Evolutionary conservation across 2,888 invertebrate species (phyloP).

Genomic region (Agrilus mali): DNA sequence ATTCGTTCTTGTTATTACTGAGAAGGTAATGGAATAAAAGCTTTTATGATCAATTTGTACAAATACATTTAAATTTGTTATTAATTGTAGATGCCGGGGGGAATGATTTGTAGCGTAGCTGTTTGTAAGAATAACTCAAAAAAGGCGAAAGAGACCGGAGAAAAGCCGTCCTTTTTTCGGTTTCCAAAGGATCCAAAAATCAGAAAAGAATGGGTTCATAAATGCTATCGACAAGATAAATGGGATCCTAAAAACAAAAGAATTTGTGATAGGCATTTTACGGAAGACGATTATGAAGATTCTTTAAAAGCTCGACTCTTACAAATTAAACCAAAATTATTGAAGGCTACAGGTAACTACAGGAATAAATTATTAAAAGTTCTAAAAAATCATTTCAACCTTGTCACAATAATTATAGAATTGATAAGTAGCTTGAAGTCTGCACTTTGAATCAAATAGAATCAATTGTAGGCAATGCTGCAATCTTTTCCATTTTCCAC

Average conservation of each 20-base stretch:
- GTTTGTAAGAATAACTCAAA: neutral
- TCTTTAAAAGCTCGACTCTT: conserved; percentile 3
- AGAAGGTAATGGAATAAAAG: too few species aligned
- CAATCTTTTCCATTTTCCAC: too few species aligned
- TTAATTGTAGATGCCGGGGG: neutral
- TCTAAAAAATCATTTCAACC: too few species aligned
- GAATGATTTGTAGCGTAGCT: conserved; percentile 1
- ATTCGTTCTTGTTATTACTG: too few species aligned
- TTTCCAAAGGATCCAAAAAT: conserved; percentile 1
- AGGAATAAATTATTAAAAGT: too few species aligned
- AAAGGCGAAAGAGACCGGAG: neutral
- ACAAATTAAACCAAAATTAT: neutral
- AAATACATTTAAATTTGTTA: too few species aligned
- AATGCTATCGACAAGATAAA: conserved; percentile 7
- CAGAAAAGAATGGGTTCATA: conserved; percentile 6
- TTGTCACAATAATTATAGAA: too few species aligned
- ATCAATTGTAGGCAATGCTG: too few species aligned
- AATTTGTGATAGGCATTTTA: conserved; percentile 7
- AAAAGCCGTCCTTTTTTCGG: neutral
- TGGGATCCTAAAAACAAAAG: conserved; percentile 4
- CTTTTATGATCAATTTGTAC: too few species aligned
- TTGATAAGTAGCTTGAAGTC: too few species aligned
- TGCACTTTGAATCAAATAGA: too few species aligned
- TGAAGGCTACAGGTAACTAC: too few species aligned
- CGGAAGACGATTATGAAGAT: conserved; percentile 5